Percentiles rank a stretch among this genome's conserved stretches.
phyloP scores from a whole-genome alignment of 2,113 vertebrate genomes.

The Terrapene triunguis region DNA sequence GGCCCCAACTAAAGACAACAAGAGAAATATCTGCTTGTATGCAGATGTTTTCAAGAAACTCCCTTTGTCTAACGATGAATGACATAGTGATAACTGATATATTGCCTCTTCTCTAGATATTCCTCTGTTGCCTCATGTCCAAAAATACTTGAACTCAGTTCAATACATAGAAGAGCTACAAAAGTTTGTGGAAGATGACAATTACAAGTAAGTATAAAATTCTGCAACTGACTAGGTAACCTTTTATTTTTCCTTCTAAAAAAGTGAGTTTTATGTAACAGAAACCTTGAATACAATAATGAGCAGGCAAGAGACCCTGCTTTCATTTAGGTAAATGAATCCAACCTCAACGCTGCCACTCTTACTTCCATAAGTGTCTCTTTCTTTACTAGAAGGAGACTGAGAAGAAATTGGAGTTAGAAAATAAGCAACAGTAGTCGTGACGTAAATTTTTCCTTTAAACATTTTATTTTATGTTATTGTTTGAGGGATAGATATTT shows the following conservation, averaged over 20 bases:
- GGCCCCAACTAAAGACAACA: not conserved
- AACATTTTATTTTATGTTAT: not conserved
- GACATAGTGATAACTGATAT: not conserved
- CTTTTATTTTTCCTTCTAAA: not conserved
- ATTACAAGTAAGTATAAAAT: constrained; percentile 93
- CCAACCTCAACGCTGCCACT: not conserved
- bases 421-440: not conserved
- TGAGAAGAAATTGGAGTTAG: not conserved
- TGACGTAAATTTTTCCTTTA: not conserved
- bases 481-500: not conserved
- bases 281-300: not conserved
- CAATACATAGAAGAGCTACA: constrained; percentile 98
- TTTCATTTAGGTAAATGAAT: not conserved
- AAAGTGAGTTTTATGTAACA: not conserved
- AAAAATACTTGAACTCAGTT: constrained; percentile 98
- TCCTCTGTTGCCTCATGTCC: constrained; percentile 94
- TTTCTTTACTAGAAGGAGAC: not conserved
- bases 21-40: not conserved
- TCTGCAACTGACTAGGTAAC: not conserved
- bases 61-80: not conserved
- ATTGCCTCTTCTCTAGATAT: constrained; percentile 86
- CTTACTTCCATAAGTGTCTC: not conserved
- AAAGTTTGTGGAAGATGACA: constrained; percentile 99
- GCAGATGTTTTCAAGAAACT: not conserved
- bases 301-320: not conserved